These are phyloP conservation scores for Brachionus plicatilis DNA, from an alignment of 1,140 invertebrate genomes.

Conservation along the genomic window DNA sequence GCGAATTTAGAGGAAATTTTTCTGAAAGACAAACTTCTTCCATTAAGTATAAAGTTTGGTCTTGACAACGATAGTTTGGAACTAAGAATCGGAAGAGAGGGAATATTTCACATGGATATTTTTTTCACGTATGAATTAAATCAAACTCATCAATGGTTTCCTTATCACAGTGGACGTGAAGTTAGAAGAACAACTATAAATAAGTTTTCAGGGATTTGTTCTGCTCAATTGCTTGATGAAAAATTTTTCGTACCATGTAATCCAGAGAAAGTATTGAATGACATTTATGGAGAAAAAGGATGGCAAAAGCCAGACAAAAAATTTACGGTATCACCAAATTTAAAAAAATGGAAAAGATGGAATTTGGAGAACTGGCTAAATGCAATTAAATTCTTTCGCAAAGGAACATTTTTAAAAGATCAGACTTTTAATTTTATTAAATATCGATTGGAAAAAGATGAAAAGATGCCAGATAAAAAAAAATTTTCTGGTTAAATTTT, in stretches of 20 bases:
- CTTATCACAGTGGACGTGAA: background rate
- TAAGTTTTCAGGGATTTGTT: background rate
- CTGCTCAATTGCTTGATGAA: background rate
- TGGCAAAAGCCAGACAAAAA: background rate
- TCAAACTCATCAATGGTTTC: background rate
- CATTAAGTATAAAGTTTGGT: background rate
- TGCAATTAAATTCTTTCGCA: background rate
- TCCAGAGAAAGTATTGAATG: background rate
- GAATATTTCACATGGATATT: background rate
- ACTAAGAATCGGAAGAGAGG: background rate
- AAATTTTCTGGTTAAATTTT: too few relatives aligned
- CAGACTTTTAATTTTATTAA: background rate
- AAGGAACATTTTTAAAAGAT: background rate
- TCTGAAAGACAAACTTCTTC: background rate
- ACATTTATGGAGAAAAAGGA: background rate
- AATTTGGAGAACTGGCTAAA: background rate
- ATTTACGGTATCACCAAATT: background rate
- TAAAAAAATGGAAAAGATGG: background rate
- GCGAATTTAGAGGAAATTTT: background rate
- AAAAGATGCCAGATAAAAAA: background rate
- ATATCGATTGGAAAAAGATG: background rate
- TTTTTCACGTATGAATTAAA: background rate
- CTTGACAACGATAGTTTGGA: background rate
- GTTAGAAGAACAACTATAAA: background rate
- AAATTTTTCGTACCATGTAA: background rate